A percentile compares a stretch with the other conserved stretches of the same genome.
These are phyloP conservation scores for Sebastes minor DNA, from an alignment of 2,797 vertebrate species.

Conservation along the genomic window DNA sequence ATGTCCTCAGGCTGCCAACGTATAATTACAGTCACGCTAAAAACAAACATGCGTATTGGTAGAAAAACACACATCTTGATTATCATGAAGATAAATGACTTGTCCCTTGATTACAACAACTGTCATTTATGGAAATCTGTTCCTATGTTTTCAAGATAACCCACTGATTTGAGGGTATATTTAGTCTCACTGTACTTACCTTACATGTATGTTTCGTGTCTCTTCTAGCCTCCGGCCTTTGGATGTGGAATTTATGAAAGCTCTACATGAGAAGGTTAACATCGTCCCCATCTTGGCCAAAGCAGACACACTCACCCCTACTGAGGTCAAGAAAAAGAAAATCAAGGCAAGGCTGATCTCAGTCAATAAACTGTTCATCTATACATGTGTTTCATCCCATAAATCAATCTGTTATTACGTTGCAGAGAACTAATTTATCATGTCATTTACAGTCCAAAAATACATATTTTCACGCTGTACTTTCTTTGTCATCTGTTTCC, in stretches of 20 bases:
- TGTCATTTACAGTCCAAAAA: not conserved
- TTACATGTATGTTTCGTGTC: not conserved
- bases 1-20: not conserved
- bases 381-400: not conserved
- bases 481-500: not conserved
- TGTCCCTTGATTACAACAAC: not conserved
- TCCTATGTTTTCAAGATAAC: not conserved
- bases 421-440: not conserved
- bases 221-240: constrained; percentile 89
- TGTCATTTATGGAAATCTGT: not conserved
- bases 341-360: constrained; percentile 83
- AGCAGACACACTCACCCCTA: constrained; percentile 93
- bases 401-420: not conserved
- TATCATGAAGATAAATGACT: not conserved
- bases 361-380: too few species aligned
- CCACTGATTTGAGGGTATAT: not conserved
- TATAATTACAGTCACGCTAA: not conserved
- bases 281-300: constrained; percentile 96
- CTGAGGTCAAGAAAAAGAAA: constrained; percentile 94
- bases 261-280: constrained; percentile 96
- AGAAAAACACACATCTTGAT: not conserved
- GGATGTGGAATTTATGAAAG: constrained; percentile 97
- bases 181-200: not conserved
- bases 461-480: not conserved
- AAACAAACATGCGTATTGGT: not conserved